Evolutionary conservation across 1,140 invertebrate genomes (phyloP).

Genomic region (Drosophila pectinifera): DNA sequence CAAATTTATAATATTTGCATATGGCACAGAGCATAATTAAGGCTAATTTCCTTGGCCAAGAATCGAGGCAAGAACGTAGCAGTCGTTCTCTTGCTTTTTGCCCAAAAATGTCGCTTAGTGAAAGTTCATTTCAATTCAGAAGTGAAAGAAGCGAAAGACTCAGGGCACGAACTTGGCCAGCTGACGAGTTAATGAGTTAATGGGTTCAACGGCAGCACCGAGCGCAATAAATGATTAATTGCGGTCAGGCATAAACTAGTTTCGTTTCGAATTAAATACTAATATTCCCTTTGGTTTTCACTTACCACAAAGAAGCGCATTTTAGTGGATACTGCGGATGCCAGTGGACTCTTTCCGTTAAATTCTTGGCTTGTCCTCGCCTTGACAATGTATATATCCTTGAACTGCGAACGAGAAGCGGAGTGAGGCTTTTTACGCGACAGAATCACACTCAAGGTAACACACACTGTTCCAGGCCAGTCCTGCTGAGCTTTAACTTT

Average conservation of each 20-base stretch:
- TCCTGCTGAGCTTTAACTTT: conserved; percentile 60
- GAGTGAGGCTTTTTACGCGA: conserved; percentile 43
- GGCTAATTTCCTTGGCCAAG: conserved; percentile 44
- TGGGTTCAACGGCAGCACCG: conserved; percentile 57
- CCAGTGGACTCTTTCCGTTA: conserved; percentile 2
- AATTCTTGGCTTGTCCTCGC: conserved; percentile 22
- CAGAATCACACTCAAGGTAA: conserved; percentile 19
- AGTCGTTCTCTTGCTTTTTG: neutral
- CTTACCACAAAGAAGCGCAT: conserved; percentile 71
- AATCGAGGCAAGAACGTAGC: conserved; percentile 30
- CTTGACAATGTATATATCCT: conserved; percentile 50
- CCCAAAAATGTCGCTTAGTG: conserved; percentile 51
- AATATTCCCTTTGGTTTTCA: conserved; percentile 18
- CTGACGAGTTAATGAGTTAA: conserved; percentile 61
- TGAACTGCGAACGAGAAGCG: conserved; percentile 70
- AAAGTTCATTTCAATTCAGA: conserved; percentile 51
- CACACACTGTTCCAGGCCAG: conserved; percentile 32
- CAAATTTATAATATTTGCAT: conserved; percentile 56
- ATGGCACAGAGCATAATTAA: conserved; percentile 55
- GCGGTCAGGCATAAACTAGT: conserved; percentile 62
- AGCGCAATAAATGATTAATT: conserved; percentile 68
- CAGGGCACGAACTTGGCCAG: conserved; percentile 70
- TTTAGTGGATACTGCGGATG: too few species aligned
- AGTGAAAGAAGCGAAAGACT: conserved; percentile 63
- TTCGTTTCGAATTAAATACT: conserved; percentile 35